These are phyloP conservation scores for Elachura formosa DNA, from an alignment of 2,113 vertebrate species.

Conservation along the genomic window DNA sequence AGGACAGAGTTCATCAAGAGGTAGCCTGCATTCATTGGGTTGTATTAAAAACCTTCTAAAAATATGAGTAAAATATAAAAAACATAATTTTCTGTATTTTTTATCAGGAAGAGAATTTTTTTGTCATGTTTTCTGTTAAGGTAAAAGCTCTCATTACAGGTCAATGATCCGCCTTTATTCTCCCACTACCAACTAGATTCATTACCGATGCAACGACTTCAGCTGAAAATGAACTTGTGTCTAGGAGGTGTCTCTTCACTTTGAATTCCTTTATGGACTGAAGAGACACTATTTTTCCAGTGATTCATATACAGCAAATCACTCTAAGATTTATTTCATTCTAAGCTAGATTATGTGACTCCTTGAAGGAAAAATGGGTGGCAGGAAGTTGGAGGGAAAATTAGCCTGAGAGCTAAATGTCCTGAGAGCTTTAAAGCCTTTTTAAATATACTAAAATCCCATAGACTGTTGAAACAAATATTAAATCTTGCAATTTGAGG, in stretches of 20 bases:
- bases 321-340: neutral
- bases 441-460: neutral
- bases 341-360: neutral
- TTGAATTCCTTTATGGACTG: neutral
- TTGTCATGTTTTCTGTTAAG: neutral
- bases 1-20: neutral
- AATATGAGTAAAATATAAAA: neutral
- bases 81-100: neutral
- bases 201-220: rapidly evolving
- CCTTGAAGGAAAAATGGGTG: neutral
- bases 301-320: neutral
- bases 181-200: neutral
- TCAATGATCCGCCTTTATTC: neutral
- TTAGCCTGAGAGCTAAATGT: neutral
- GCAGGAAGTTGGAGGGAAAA: neutral
- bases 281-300: neutral
- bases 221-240: neutral
- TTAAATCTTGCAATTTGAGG: neutral
- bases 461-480: neutral
- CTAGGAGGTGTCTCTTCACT: neutral
- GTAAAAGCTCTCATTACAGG: neutral
- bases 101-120: neutral
- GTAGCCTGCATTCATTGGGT: neutral
- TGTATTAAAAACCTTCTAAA: neutral
- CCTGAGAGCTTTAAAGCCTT: neutral